Base-by-base conservation (phyloP, 2,888 invertebrate species). In the Iphiclides podalirius region DNA sequence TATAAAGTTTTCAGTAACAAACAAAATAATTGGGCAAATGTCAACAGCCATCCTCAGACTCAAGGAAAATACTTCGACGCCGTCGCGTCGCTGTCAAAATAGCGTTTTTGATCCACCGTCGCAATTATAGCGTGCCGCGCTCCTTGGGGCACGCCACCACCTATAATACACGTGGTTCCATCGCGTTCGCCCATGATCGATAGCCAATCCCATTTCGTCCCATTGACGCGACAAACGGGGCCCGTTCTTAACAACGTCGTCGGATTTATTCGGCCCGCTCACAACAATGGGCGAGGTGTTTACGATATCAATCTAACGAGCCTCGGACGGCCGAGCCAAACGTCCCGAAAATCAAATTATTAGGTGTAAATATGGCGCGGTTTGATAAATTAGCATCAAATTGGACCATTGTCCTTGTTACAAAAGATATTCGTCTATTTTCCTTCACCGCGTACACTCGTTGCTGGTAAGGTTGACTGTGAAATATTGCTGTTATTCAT, bases 121-220 rank as follows among this genome's bases (percentile, higher is more conserved):
- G 9, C 20, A 58, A 48, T 70, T 64, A 71, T 75, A 75, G 66
- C 69, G 64, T 65, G 55, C 72, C 61, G 68, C 73, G 66, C 72
- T 72, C 72, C 64, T 72, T 69, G 76, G 72, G 78, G 79, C 77
- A 76, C 72, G 78, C 63, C 71, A 51, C 54, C 47, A 59, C 72
- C 81, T 84, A 86, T 84, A 86, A 86, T 86, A 70, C 70, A 66
- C 62, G 70, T 84, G 83, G 85, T 86, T 81, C 76, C 69, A 66
- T 76, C 65, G n/a, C 65, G 59, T 54, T 55, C 70, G n/a, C n/a
- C n/a, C n/a, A n/a, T 86, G 87, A 87, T 87, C 79, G 84, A 86
- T 86, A 63, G 78, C 72, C 80, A 68, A 79, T 79, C 74, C 63
- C 55, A 61, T 61, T 64, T 59, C 61, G 59, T 55, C 58, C 63